A percentile compares a stretch with the other conserved stretches of the same genome.
Conservation (phyloP, 2,797 vertebrate species). For the Phalloptychus januarius region DNA sequence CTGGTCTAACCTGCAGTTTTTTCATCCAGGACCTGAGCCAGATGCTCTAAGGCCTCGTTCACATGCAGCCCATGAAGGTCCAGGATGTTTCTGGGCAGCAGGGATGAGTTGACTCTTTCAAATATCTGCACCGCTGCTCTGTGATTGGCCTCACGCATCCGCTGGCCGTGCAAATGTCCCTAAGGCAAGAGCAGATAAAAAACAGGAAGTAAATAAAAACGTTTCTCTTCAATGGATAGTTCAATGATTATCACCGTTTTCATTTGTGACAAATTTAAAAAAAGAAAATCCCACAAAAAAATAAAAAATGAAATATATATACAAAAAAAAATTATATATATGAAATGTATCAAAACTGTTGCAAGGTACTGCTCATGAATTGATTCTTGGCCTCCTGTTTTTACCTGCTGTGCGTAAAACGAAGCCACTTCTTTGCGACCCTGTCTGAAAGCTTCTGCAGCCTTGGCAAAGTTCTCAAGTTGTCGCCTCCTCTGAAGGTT, state of each 20-base stretch:
- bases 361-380: neutral
- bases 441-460: slow-evolving; percentile 89
- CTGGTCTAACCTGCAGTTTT: slow-evolving; percentile 85
- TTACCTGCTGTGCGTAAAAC: slow-evolving; percentile 93
- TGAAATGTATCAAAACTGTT: neutral
- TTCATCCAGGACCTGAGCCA: slow-evolving; percentile 84
- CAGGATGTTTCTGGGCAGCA: slow-evolving; percentile 91
- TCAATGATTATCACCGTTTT: neutral
- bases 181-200: slow-evolving; percentile 52
- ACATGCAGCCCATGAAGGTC: slow-evolving; percentile 98
- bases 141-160: slow-evolving; percentile 93
- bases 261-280: neutral
- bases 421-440: slow-evolving; percentile 91
- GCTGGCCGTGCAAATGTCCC: slow-evolving; percentile 91
- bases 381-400: slow-evolving; percentile 10
- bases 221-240: neutral
- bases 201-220: neutral
- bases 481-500: slow-evolving; percentile 87
- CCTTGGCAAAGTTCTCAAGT: slow-evolving; percentile 89
- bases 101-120: slow-evolving; percentile 89
- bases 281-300: neutral
- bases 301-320: too few relatives aligned
- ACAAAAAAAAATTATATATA: too few relatives aligned
- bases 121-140: slow-evolving; percentile 93
- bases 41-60: slow-evolving; percentile 88